Base-by-base conservation (phyloP, 2,888 invertebrate genomes). In the Spilosoma lubricipeda region DNA sequence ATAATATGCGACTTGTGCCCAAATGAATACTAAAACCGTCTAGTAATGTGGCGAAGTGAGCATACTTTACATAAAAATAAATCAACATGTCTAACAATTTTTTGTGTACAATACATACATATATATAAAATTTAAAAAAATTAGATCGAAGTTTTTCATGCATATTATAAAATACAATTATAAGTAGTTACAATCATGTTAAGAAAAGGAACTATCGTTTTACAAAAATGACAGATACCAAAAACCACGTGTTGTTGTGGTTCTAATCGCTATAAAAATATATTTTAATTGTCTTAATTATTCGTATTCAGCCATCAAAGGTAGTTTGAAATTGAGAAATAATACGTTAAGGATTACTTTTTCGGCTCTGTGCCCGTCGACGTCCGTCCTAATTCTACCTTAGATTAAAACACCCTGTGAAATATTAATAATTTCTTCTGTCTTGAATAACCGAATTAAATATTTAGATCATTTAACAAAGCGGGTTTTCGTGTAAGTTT, bases 321-420 rank as follows among this genome's bases (percentile, higher is more conserved):
- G 72, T 70, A 74, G 56, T 69, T 52, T 45, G 67, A 74, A 33
- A 70, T 75, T 74, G 68, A 69, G 42, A 70, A 73, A 76, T 65
- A 70, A 76, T 69, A 65, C 42, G 67, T 56, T 48, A 56, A 77
- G 42, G 67, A 52, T 77, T 74, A 69, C 73, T 82, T 80, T 73
- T 36, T 73, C 80, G 83, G 78, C 83, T 79, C 79, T 80, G 81
- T 78, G 73, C 83, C 87, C 85, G 85, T 82, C 88, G 87, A 88
- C 86, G 83, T 86, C 91, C 89, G 82, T 90, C 92, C 93, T 94
- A 93, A 93, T 87, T 90, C 94, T 95, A 95, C 90, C 95, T 94
- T 95, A 95, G 90, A 92, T 93, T 93, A 92, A 93, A 93, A 93
- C 93, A 95, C 95, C 95, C 95, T 95, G 95, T 95, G 93, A 91